Base-by-base conservation (phyloP, 1,140 invertebrate genomes). In the Mactra quadrangularis region DNA sequence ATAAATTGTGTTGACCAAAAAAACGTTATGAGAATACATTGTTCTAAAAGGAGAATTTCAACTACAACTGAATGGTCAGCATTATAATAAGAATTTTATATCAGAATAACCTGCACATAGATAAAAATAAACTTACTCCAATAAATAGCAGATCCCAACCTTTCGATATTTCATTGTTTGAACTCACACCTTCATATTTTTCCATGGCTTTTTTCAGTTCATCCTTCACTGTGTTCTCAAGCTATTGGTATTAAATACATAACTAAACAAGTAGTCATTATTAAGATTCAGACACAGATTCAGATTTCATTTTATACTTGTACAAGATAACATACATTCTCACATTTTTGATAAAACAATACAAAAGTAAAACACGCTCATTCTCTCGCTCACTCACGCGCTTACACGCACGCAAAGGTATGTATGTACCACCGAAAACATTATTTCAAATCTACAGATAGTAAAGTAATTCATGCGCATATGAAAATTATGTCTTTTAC, bases 131-230 rank as follows among this genome's bases (percentile, higher is more conserved):
- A 60, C 19, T 79, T 71, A 82, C 78, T 22, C 68, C 68, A 35
- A 82, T 71, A 45, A 82, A 82, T 15, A 82, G 19, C 9, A 72
- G 78, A 38, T 82, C 68, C 78, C 78, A 82, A 0, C 78, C 78
- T 13, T 59, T 52, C 3, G 78, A 72, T 38, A 72, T 31, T 50
- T 82, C 66, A 15, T 71, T 29, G 3, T 55, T 62, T 7, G 78
- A 71, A 15, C 22, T 22, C 9, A 62, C 41, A 9, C 78, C 78
- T 17, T 82, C 33, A 45, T 82, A 82, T 31, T 72, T 72, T 13
- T 71, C 59, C 52, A 71, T 25, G n/a, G 55, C 35, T 22, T 59
- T 50, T 9, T 22, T 45, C 35, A 82, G 29, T 13, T 59, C 27
- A 2, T 15, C 25, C 22, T 71, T 59, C 1, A 72, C 78, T 52